Conservation (phyloP, 2,797 vertebrate species). For the Clarias fuscus region DNA sequence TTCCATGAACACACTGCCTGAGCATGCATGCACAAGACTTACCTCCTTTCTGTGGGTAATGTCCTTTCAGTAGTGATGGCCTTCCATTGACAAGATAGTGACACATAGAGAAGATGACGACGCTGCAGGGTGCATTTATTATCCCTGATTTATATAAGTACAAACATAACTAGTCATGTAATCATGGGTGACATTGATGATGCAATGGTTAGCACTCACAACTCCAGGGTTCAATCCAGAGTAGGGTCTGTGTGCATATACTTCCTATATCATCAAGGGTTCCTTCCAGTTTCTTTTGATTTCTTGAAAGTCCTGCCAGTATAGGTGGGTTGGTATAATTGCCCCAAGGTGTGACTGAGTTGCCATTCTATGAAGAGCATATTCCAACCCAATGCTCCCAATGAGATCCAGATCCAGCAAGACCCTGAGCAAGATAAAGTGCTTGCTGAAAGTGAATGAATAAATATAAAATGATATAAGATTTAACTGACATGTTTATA, state of each 20-base stretch:
- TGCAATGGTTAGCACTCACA: background rate
- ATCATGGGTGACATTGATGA: background rate
- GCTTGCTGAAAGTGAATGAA: background rate
- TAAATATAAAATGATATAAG: background rate
- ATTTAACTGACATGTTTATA: conserved; percentile 13
- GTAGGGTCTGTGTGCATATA: background rate
- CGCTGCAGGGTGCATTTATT: background rate
- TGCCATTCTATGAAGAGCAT: background rate
- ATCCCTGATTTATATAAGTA: background rate
- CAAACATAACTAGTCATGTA: background rate
- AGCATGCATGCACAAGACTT: conserved; percentile 12
- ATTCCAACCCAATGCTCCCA: background rate
- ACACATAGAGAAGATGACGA: background rate
- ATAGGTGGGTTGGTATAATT: background rate
- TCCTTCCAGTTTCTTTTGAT: background rate
- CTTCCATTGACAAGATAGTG: conserved; percentile 1
- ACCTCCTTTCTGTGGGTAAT: conserved; percentile 14
- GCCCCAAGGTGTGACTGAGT: background rate
- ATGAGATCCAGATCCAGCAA: background rate
- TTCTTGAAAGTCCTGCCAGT: background rate
- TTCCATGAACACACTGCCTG: conserved; percentile 53
- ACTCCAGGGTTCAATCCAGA: background rate
- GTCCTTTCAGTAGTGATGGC: conserved; percentile 19
- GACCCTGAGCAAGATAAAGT: background rate
- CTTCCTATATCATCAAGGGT: background rate